phyloP scores from a whole-genome alignment of 1,140 invertebrate species.

The Antheraea mylitta region DNA sequence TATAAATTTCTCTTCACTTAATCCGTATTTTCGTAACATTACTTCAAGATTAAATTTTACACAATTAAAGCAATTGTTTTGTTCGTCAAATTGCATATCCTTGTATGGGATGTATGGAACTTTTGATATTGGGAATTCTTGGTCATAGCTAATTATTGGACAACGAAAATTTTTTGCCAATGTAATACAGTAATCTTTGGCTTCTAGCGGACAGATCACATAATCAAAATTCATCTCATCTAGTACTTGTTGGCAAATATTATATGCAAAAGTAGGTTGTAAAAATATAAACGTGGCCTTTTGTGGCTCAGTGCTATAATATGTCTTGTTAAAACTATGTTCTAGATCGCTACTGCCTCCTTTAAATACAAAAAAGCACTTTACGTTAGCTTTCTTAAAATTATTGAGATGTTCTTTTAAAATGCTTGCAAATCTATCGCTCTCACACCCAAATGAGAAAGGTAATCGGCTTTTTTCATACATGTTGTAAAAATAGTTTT shows the following conservation, averaged over 20 bases:
- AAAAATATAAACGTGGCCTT: conserved; percentile 5
- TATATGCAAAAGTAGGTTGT: conserved; percentile 24
- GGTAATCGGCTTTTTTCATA: conserved; percentile 15
- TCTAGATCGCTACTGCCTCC: conserved; percentile 32
- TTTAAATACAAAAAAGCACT: conserved; percentile 48
- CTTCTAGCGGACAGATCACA: conserved; percentile 27
- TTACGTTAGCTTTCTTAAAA: conserved; percentile 43
- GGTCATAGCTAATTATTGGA: conserved; percentile 38
- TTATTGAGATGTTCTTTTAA: conserved; percentile 27
- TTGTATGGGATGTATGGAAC: conserved; percentile 27
- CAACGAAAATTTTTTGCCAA: conserved; percentile 39
- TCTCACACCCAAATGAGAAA: conserved; percentile 34
- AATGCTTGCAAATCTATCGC: conserved; percentile 33
- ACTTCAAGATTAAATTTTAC: conserved; percentile 23
- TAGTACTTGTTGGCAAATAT: conserved; percentile 35
- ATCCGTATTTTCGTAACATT: conserved; percentile 29
- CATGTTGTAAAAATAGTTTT: conserved; percentile 39
- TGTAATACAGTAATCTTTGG: conserved; percentile 35
- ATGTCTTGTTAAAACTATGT: conserved; percentile 2
- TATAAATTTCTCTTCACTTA: conserved; percentile 34
- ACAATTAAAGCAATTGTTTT: conserved; percentile 24
- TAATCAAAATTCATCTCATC: conserved; percentile 43
- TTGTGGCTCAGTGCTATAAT: no score
- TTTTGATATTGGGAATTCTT: conserved; percentile 34
- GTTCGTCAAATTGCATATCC: not conserved